These are phyloP conservation scores for Semicossyphus pulcher DNA, from an alignment of 2,113 vertebrate species.

Conservation along the genomic window DNA sequence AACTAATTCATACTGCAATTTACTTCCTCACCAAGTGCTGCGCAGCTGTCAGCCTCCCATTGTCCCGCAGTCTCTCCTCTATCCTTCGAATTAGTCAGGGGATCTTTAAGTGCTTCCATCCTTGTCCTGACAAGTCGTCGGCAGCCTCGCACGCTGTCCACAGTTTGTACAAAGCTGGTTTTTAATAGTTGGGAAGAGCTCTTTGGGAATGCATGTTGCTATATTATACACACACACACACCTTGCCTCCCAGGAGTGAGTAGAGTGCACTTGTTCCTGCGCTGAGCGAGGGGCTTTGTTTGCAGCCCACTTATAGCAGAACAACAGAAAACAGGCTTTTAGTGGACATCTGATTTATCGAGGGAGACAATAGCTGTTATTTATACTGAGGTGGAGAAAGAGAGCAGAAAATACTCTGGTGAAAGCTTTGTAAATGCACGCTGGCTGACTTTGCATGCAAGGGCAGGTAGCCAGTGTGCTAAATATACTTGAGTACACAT, in stretches of 20 bases:
- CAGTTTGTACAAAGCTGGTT: conserved; percentile 34
- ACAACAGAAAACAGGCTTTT: conserved; percentile 67
- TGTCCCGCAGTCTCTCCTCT: conserved; percentile 17
- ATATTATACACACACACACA: conserved; percentile 40
- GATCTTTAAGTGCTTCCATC: conserved; percentile 35
- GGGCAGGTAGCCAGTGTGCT: not conserved
- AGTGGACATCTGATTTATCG: conserved; percentile 55
- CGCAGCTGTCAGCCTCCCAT: conserved; percentile 38
- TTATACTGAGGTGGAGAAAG: conserved; percentile 44
- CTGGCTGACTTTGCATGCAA: not conserved
- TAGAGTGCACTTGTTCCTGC: conserved; percentile 65
- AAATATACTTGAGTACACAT: not conserved
- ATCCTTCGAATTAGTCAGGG: conserved; percentile 11
- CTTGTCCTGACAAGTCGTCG: conserved; percentile 61
- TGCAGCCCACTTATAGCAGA: conserved; percentile 54
- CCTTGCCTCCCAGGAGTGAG: conserved; percentile 67
- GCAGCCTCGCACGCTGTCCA: conserved; percentile 16
- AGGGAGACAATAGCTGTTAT: conserved; percentile 67
- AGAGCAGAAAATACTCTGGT: conserved; percentile 20
- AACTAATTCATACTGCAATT: conserved; percentile 6
- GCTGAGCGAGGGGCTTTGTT: conserved; percentile 52
- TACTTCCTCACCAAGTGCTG: not conserved
- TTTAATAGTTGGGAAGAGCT: conserved; percentile 48
- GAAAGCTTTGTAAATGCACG: conserved; percentile 55
- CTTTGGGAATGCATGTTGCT: conserved; percentile 41